Base-by-base conservation (phyloP, 92 coral and sea anemone genomes). In the Virgularia gustaviana region DNA sequence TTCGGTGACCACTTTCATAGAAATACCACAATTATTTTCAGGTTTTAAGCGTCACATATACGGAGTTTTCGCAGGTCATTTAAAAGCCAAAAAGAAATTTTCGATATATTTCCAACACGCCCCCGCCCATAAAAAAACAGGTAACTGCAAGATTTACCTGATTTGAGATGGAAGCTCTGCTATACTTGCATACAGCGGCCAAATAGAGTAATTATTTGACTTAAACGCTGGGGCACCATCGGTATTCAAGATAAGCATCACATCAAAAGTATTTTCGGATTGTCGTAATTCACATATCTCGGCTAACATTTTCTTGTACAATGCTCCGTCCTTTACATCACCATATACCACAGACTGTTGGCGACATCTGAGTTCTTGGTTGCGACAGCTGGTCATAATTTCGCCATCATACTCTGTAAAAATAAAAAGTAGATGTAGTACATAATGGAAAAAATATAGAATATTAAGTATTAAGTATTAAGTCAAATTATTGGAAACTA, bases 201-300 rank as follows among this genome's bases (percentile, higher is more conserved):
- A 84, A 28, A 84, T 74, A 6, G 88, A 84, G 36, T 59, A 73
- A 32, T 84, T 66, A 15, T 47, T 49, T 4, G 88, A 79, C 60
- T 84, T 84, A 49, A 79, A 79, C 30, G 79, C 85, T 31, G 84
- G 81, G 33, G 88, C 85, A 65, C 68, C 85, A 79, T 84, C 78
- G 23, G 88, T 74, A 23, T 80, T 79, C 33, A 79, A 32, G 71
- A 78, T 83, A 44, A 83, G 65, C 43, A 57, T 78, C 29, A 83
- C 58, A 61, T 70, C 75, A 27, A 53, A 38, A 41, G 64, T 76
- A 13, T 43, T 43, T 2, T 22, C 19, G 20, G 13, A 16, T 16
- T 16, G 13, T 43, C 4, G 13, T 22, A 13, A 27, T 57, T 70
- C 51, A 28, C 62, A 60, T 12, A 70, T 58, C 61, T 77, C 37